These are phyloP conservation scores for Astreopora myriophthalma DNA, from an alignment of 64 coral and sea anemone genomes.

Conservation along the genomic window DNA sequence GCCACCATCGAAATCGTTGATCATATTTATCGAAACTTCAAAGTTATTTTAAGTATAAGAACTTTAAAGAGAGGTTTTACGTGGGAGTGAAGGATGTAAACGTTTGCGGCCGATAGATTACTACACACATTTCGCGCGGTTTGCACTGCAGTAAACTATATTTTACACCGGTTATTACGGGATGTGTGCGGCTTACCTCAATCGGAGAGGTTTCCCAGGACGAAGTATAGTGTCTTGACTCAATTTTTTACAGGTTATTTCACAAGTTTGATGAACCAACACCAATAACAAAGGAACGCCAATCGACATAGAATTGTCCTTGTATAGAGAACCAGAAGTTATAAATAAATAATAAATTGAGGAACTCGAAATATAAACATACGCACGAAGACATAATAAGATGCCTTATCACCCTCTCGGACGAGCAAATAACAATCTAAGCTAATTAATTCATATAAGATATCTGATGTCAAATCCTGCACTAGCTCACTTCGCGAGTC, in stretches of 20 bases:
- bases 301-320: not conserved
- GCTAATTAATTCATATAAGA: no score
- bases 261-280: no score
- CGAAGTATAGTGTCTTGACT: no score
- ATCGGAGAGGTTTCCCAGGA: not conserved
- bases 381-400: not conserved
- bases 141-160: not conserved
- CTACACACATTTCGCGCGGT: not conserved
- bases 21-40: no score
- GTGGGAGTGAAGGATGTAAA: not conserved
- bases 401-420: no score
- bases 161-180: not conserved
- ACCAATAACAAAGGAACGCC: not conserved
- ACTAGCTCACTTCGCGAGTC: no score
- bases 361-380: not conserved
- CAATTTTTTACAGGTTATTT: no score
- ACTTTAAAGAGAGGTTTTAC: no score
- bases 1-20: no score
- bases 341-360: constrained; percentile 29
- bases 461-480: no score
- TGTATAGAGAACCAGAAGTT: not conserved
- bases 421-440: no score
- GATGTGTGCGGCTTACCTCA: not conserved
- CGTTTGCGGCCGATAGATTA: not conserved
- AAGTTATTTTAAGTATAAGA: no score